A percentile compares a stretch with the other conserved stretches of the same genome.
Evolutionary conservation across 2,113 vertebrate genomes (phyloP).

Genomic region (Xenopus tropicalis): UCB_Xtro_10.0 CM004452.2:25257501-25258000

Average conservation of each 20-base stretch:
- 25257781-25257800: constrained; percentile 69
- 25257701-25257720: constrained; percentile 85
- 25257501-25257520: constrained; percentile 16
- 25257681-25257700: constrained; percentile 76
- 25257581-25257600: constrained; percentile 56
- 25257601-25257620: constrained; percentile 52
- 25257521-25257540: constrained; percentile 50
- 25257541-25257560: constrained; percentile 31
- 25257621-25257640: constrained; percentile 51
- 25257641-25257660: constrained; percentile 64
- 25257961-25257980: too few relatives aligned
- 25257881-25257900: too few relatives aligned
- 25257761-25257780: constrained; percentile 78
- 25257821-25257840: constrained; percentile 54
- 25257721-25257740: constrained; percentile 67
- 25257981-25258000: too few relatives aligned
- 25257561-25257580: constrained; percentile 56
- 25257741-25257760: constrained; percentile 73
- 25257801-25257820: constrained; percentile 73
- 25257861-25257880: background rate
- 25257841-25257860: background rate
- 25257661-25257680: constrained; percentile 81
- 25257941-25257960: too few relatives aligned
- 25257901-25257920: too few relatives aligned
- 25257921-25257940: too few relatives aligned